Evolutionary conservation across 2,113 vertebrate species (phyloP), one percentile per base, ranked within the genome.

Genomic region (Indri indri): DNA sequence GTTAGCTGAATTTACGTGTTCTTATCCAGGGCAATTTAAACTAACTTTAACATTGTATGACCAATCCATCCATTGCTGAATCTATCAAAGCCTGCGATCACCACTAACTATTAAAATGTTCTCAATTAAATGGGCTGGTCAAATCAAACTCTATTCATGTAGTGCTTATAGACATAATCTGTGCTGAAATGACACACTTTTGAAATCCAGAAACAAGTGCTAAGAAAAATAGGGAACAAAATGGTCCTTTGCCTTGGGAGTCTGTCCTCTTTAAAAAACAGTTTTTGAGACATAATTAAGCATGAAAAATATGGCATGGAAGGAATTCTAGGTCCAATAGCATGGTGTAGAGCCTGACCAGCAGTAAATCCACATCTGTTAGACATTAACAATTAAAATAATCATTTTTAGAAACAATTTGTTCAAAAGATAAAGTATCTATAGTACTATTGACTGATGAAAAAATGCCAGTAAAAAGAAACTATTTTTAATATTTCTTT

Each of bases 351-450:
- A 90, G n/a, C 34, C 50, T 88, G 68, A 30, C 34, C 17, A 73
- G 40, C 40, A 73, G 71, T 40, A 45, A 88, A 22, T 16, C 27
- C 8, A 73, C 12, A 68, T 47, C 68, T 66, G 5, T 57, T 92
- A 95, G 74, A 74, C 11, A 73, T 59, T 88, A 84, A 59, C 76
- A 83, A 88, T 90, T 32, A 92, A 84, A 94, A 81, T 63, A 1
- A 65, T 42, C 5, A 81, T 52, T 84, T 97, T 66, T 85, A n/a
- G n/a, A 91, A 97, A 90, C 63, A 65, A 81, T 85, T 83, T 71
- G n/a, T 93, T 83, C 96, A 90, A 70, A 76, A 88, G 50, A 77
- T 14, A 76, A 89, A 84, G 45, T 76, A 7, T 70, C 96, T 94
- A 50, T 68, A 90, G 30, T 90, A 83, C 52, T 80, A 95, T 47